A percentile compares a stretch with the other conserved stretches of the same genome.
phyloP scores from a whole-genome alignment of 2,113 vertebrate species.

The Prochilodus magdalenae region DNA sequence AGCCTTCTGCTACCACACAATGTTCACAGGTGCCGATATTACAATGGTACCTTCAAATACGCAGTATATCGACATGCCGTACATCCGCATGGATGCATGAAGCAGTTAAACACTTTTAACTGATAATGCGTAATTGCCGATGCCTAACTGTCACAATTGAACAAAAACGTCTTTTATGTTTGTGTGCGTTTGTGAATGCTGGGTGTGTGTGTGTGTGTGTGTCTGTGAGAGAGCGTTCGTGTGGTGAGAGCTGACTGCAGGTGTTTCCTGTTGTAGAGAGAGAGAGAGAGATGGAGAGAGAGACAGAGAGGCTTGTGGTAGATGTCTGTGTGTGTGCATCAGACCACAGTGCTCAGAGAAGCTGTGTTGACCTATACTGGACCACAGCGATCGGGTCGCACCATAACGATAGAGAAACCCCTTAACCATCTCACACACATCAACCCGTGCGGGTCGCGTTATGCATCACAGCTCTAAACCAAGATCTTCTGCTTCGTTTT shows the following conservation, averaged over 20 bases:
- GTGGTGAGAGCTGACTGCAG: slow-evolving; percentile 53
- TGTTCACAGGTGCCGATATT: not conserved
- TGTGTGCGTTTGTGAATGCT: slow-evolving; percentile 18
- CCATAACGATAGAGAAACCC: not conserved
- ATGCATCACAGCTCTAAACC: not conserved
- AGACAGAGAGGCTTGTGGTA: slow-evolving; percentile 29
- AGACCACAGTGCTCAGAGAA: slow-evolving; percentile 25
- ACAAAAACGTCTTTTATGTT: slow-evolving; percentile 48
- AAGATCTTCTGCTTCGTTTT: not conserved
- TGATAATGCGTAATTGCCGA: slow-evolving; percentile 21
- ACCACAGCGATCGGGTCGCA: not conserved
- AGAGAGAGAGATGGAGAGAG: slow-evolving; percentile 8
- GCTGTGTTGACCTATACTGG: slow-evolving; percentile 14
- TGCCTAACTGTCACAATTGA: slow-evolving; percentile 43
- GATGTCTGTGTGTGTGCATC: slow-evolving; percentile 9
- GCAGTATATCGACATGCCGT: not conserved
- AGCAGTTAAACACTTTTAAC: slow-evolving; percentile 19
- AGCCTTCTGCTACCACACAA: not conserved
- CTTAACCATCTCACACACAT: not conserved
- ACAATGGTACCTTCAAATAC: not conserved
- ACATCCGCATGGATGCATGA: not conserved
- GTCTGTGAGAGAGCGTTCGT: slow-evolving; percentile 45
- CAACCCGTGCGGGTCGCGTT: not conserved
- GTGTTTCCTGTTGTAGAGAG: slow-evolving; percentile 64
- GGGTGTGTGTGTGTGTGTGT: slow-evolving; percentile 34